Evolutionary conservation across 2,797 vertebrate species (phyloP), one percentile per base, ranked within the genome.

Genomic region (Lacerta viridis): DNA sequence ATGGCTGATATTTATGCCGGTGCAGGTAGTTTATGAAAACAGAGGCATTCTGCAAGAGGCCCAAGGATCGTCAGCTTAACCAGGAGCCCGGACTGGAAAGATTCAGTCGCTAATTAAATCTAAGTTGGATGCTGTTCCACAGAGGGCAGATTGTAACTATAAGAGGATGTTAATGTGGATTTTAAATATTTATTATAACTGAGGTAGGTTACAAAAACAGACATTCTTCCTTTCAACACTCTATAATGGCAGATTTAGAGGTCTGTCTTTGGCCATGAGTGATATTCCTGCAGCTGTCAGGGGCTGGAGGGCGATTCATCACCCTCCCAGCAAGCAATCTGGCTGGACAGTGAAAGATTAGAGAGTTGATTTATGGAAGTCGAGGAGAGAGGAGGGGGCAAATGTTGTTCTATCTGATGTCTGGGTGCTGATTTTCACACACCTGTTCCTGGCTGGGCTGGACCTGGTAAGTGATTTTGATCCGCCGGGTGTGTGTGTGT

Each of bases 121-220:
- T 97, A 96, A 96, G 95, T 95, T 91, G 96, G 96, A 96, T 91
- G 88, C 92, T 93, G 96, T 95, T 96, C 97, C 95, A 97, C 94
- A 96, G 96, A 97, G 97, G 95, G 95, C 94, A 94, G 97, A 97
- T 97, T 97, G 97, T 97, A 96, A 95, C 90, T 96, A 92, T 97
- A 95, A 96, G 96, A 96, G 97, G 96, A 97, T 95, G 97, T 96
- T 96, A 96, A 97, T 95, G 97, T 92, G 94, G 96, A 94, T 97
- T 97, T 97, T 96, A 97, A 97, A 97, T 97, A 97, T 98, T 98
- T 97, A 97, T 97, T 97, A 97, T 96, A 96, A 96, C 96, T 92
- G 97, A 97, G 97, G 97, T 96, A 94, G 98, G 98, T 98, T 98
- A 98, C 97, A 97, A 98, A 98, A 98, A 98, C 97, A 97, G 97